These are phyloP conservation scores for Nudaria mundana DNA, from an alignment of 2,888 invertebrate species.

Conservation along the genomic window DNA sequence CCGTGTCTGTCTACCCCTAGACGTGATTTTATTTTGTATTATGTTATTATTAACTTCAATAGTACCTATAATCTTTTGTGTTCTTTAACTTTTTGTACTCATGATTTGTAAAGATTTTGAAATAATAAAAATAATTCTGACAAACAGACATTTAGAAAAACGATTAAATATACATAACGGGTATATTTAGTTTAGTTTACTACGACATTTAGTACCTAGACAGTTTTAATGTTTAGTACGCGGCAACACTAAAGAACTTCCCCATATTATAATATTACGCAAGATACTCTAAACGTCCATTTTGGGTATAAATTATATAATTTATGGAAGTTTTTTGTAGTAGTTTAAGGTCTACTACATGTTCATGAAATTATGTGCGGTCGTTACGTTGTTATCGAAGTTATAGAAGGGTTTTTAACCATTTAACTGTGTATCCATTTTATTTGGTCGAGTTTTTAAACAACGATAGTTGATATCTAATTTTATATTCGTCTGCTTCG, in stretches of 20 bases:
- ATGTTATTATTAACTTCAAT: too few relatives aligned
- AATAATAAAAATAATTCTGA: slow-evolving; percentile 7
- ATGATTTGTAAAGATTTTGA: too few relatives aligned
- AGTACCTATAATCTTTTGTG: too few relatives aligned
- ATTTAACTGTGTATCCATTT: slow-evolving; percentile 3
- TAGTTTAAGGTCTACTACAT: slow-evolving; percentile 14
- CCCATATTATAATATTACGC: slow-evolving; percentile 49
- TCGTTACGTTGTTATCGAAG: slow-evolving; percentile 28
- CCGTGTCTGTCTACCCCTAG: too few relatives aligned
- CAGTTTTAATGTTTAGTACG: slow-evolving; percentile 69
- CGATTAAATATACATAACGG: slow-evolving; percentile 62
- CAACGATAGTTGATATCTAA: too few relatives aligned
- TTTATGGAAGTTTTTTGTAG: slow-evolving; percentile 63
- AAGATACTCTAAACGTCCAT: slow-evolving; percentile 40
- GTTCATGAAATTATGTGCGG: slow-evolving; percentile 25
- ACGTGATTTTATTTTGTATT: too few relatives aligned
- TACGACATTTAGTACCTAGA: slow-evolving; percentile 72
- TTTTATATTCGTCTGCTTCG: too few relatives aligned
- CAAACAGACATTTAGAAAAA: slow-evolving; percentile 42
- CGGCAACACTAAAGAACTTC: slow-evolving; percentile 59
- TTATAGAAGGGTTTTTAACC: slow-evolving; percentile 16
- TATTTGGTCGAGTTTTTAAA: too few relatives aligned
- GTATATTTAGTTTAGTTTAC: slow-evolving; percentile 70
- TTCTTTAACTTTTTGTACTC: too few relatives aligned
- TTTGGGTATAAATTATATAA: slow-evolving; percentile 65